These are phyloP conservation scores for Cynoglossus semilaevis DNA, from an alignment of 2,113 vertebrate genomes.

Conservation along the genomic window DNA sequence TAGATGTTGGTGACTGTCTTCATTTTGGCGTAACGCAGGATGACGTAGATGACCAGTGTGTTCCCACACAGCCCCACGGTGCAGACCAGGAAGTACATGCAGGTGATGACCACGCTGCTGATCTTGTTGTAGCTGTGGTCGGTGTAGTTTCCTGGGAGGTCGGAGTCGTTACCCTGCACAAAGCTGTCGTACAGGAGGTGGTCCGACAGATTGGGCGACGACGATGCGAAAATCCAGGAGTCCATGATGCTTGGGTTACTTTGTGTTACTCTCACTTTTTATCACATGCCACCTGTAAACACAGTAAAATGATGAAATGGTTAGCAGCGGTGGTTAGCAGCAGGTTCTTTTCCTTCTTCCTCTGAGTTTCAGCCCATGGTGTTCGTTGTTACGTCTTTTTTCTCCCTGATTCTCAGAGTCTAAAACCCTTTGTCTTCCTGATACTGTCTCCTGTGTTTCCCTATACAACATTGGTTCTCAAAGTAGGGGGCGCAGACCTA, in stretches of 20 bases:
- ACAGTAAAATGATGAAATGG: conserved; percentile 3
- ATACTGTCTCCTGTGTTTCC: no score
- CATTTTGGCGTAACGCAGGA: conserved; percentile 97
- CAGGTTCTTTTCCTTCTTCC: no score
- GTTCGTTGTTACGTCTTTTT: no score
- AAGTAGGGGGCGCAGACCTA: no score
- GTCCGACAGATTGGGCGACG: conserved; percentile 72
- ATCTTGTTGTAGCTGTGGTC: conserved; percentile 82
- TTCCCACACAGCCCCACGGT: conserved; percentile 89
- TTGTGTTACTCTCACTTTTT: conserved; percentile 22
- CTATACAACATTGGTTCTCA: no score
- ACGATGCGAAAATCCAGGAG: conserved; percentile 67
- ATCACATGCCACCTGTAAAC: conserved; percentile 49
- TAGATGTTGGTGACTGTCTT: conserved; percentile 98
- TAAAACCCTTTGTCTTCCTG: no score
- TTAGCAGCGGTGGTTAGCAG: no score
- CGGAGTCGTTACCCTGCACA: conserved; percentile 74
- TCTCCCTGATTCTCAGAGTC: no score
- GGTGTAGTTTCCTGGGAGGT: conserved; percentile 64
- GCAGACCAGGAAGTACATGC: conserved; percentile 93
- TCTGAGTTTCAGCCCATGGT: no score
- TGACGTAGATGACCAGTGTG: conserved; percentile 93
- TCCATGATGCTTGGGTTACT: conserved; percentile 63
- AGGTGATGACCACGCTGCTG: conserved; percentile 89
- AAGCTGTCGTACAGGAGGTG: conserved; percentile 76